Evolutionary conservation across 1,140 invertebrate genomes (phyloP), one percentile per base, ranked within the genome.

Genomic region (Drosophila ambigua): DNA sequence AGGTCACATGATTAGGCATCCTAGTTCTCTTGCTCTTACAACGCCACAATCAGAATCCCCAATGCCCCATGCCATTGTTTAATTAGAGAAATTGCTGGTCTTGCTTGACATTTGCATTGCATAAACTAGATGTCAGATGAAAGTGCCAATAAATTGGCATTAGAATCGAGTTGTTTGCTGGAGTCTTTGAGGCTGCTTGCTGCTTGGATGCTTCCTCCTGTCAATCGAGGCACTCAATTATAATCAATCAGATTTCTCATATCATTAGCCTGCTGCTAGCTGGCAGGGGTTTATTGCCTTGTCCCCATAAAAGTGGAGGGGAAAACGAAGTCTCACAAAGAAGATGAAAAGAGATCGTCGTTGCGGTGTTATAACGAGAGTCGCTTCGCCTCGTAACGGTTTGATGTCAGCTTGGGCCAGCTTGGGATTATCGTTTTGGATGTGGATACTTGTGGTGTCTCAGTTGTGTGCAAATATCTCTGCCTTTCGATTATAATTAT

Each of bases 241-340:
- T 46, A 73, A 73, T 73, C 71, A 73, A 73, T 73, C 71, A 55
- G 41, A 61, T 52, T 66, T 72, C 44, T 63, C 39, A 61, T 41
- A 67, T 72, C 51, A 67, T 73, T 61, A 67, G 64, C 23, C 49
- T 20, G 50, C 41, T 57, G 31, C 31, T 35, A 7, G 28, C 28
- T 8, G 20, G 1, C 20, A 20, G 31, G 49, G 50, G 55, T 39
- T 57, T 67, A 72, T 67, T 57, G 61, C 13, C 35, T 15, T 28
- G 15, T 11, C 31, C 31, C 31, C 31, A 4, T 9, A 35, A 35
- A 9, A 9, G 26, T 1, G 26, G 26, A 24, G 26, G 26, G 26
- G 26, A 6, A 28, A 28, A 0, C 0, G 26, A 7, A 6, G 9
- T 9, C 2, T 11, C 31, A 8, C 9, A 35, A 35, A 9, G 28